phyloP scores from a whole-genome alignment of 2,113 vertebrate species.

The Equus przewalskii region DNA sequence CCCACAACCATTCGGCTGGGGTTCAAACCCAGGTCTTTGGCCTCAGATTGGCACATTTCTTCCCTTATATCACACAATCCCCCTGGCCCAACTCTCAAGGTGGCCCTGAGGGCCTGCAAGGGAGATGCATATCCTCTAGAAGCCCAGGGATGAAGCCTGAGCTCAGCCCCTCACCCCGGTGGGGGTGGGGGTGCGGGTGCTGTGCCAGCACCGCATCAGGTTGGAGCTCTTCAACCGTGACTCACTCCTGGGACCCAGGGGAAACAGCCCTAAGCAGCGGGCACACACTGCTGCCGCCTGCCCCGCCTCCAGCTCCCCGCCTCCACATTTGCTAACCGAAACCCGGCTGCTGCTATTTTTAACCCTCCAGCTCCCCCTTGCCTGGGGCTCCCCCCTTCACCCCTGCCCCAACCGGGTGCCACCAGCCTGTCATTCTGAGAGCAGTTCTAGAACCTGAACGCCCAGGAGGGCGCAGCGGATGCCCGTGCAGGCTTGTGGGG shows the following conservation, averaged over 20 bases:
- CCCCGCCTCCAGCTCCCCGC: conserved; percentile 82
- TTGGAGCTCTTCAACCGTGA: conserved; percentile 62
- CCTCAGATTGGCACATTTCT: not conserved
- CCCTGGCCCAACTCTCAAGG: not conserved
- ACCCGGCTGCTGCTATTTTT: conserved; percentile 84
- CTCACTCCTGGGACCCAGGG: conserved; percentile 80
- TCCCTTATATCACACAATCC: not conserved
- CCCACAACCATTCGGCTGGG: not conserved
- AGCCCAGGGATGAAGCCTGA: not conserved
- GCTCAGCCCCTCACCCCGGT: not conserved
- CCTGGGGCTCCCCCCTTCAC: conserved; percentile 80
- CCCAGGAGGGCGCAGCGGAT: conserved; percentile 73
- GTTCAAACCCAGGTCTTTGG: not conserved
- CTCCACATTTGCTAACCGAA: conserved; percentile 86
- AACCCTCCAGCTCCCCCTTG: conserved; percentile 82
- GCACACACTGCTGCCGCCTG: conserved; percentile 70
- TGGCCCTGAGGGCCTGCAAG: not conserved
- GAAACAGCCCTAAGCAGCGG: conserved; percentile 71
- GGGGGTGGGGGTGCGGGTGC: not conserved
- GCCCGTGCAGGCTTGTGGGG: conserved; percentile 73
- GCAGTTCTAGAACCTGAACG: conserved; percentile 70
- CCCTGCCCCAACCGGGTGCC: conserved; percentile 74
- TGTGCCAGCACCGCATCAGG: conserved; percentile 53
- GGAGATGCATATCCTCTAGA: not conserved
- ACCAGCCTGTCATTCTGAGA: conserved; percentile 82